Evolutionary conservation across 2,797 vertebrate genomes (phyloP), one percentile per base, ranked within the genome.

Genomic region (Lagorchestes hirsutus): DNA sequence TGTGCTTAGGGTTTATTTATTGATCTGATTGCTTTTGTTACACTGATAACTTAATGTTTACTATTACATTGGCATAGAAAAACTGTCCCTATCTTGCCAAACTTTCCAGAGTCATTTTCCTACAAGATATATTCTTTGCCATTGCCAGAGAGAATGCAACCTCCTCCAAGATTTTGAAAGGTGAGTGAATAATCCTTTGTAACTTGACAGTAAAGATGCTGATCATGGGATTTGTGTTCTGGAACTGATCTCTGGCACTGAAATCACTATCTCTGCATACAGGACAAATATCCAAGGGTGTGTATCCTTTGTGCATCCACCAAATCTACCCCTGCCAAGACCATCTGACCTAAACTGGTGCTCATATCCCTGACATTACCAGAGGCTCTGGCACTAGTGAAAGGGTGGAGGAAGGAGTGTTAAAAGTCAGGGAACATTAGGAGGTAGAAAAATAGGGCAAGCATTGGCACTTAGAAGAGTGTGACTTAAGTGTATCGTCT

Each of bases 11-110:
- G 5, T n/a, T 96, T 94, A 54, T 91, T 52, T 92, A 34, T 16
- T 87, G 52, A 57, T 82, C 56, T 94, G 2, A 9, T 40, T 56
- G 90, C 54, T 92, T 94, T 90, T 67, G 91, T 95, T 31, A 92
- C 90, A 91, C 6, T 50, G 22, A 74, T 55, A 93, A 34, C 58
- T 94, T 96, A 93, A 94, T 93, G 95, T 93, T 95, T 74, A 31
- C 6, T 62, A 67, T 56, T 46, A 29, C 12, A 46, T 93, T 93
- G 34, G 57, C 40, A 54, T 18, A 5, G 91, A 90, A 92, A 50
- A 95, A 46, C 56, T 91, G 31, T n/a, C 10, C 62, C 67, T 90
- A 28, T 59, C 87, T 94, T 82, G 74, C 92, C 54, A 96, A 93
- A 90, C 4, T 93, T 94, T 90, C 31, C 10, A 96, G 31, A 56